Evolutionary conservation across 1,140 invertebrate species (phyloP).

Genomic region (Glomeris maerens): DNA sequence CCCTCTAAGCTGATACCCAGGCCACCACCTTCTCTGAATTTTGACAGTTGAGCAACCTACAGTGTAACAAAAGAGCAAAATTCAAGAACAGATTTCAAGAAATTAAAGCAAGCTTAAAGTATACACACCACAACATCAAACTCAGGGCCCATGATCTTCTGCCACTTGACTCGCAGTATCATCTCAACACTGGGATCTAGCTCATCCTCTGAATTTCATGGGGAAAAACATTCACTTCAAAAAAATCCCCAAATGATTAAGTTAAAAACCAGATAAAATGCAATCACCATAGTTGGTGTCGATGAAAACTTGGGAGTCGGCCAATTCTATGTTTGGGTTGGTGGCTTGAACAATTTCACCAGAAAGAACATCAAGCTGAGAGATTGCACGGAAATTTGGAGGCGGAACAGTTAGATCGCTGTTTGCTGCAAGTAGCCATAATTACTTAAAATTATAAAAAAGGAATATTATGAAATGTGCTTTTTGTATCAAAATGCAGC

Average conservation of each 20-base stretch:
- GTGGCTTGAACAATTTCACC: no score
- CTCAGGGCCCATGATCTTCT: slow-evolving; percentile 64
- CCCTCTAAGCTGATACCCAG: slow-evolving; percentile 92
- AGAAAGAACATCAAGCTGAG: no score
- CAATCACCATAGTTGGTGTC: no score
- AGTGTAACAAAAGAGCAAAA: slow-evolving; percentile 1
- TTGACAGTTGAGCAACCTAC: slow-evolving; percentile 65
- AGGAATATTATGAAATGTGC: background rate
- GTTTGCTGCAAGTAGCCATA: background rate
- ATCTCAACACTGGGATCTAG: slow-evolving; percentile 54
- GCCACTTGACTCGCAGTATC: slow-evolving; percentile 68
- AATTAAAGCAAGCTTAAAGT: background rate
- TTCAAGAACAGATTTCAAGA: background rate
- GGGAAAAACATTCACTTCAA: no score
- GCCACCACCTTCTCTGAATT: slow-evolving; percentile 72
- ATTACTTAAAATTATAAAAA: slow-evolving; percentile 2
- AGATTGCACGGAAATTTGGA: no score
- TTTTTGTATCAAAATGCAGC: background rate
- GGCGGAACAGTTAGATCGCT: no score
- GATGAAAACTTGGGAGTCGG: no score
- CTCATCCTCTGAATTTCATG: slow-evolving; percentile 34
- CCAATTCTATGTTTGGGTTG: no score
- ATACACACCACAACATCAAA: slow-evolving; percentile 67
- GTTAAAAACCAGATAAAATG: no score
- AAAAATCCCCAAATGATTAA: no score